These are phyloP conservation scores for Xylophagus ater DNA, from an alignment of 2,888 invertebrate genomes.

Conservation along the genomic window DNA sequence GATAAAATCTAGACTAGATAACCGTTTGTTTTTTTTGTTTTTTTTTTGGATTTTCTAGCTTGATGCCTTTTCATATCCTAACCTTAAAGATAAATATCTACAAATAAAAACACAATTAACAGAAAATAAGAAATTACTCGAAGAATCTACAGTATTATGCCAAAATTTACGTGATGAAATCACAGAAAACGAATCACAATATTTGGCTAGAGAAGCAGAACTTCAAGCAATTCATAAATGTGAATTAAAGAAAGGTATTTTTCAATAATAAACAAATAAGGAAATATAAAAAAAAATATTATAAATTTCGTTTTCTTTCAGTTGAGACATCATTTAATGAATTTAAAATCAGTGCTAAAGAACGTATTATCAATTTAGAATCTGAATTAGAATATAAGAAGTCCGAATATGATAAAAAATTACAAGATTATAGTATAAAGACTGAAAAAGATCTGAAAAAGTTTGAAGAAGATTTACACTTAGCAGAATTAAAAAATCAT, in stretches of 20 bases:
- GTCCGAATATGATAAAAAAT: slow-evolving; percentile 25
- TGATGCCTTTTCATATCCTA: slow-evolving; percentile 33
- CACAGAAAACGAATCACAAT: slow-evolving; percentile 31
- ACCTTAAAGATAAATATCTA: slow-evolving; percentile 25
- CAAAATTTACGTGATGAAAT: slow-evolving; percentile 32
- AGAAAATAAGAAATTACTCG: slow-evolving; percentile 27
- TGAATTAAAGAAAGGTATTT: slow-evolving; percentile 34
- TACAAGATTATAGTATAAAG: slow-evolving; percentile 27
- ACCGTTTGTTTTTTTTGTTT: slow-evolving; percentile 7
- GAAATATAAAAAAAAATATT: background rate
- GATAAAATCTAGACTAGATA: no score
- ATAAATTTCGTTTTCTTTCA: slow-evolving; percentile 24
- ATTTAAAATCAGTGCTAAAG: slow-evolving; percentile 28
- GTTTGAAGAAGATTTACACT: slow-evolving; percentile 35
- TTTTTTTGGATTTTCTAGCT: slow-evolving; percentile 33
- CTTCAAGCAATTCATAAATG: slow-evolving; percentile 29
- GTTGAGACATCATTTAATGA: slow-evolving; percentile 47
- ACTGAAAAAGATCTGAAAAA: slow-evolving; percentile 27
- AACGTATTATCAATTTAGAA: slow-evolving; percentile 29
- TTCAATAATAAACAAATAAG: background rate
- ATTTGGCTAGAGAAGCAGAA: slow-evolving; percentile 30
- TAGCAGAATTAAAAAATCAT: slow-evolving; percentile 32
- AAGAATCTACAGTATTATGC: slow-evolving; percentile 29
- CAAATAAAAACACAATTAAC: slow-evolving; percentile 25
- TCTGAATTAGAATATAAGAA: slow-evolving; percentile 28